Base-by-base conservation (phyloP, 30 jellyfish, hydroid and myxozoan species). In the Hydractinia symbiolongicarpus region DNA sequence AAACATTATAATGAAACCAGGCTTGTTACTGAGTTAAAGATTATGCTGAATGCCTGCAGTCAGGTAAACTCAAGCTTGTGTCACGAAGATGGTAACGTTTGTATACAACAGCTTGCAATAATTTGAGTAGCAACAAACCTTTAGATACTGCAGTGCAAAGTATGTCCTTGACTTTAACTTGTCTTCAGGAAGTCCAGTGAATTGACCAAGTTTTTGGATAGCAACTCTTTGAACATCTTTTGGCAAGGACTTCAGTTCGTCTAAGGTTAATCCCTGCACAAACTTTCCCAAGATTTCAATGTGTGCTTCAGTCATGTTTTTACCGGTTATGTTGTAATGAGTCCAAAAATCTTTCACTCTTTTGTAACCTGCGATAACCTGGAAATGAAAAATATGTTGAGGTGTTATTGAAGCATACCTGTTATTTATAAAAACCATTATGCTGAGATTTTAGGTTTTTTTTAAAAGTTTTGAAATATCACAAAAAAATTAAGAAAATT, bases 101-200 rank as follows among this genome's bases (percentile, higher is more conserved):
- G 44, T 30, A 2, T 1, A 30, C 44, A 30, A 30, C 44, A 30
- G 44, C 44, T 30, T 0, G 4, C 1, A 58, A 11, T 21, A 40
- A 16, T 9, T 73, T 15, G 10, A 9, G 56, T 9, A 77, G 20
- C 1, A 60, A 58, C 79, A 50, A 52, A 89, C 96, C 89, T 89
- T 79, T 58, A 89, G 81, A 57, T 76, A 80, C 67, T 84, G 72
- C 61, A 79, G 77, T 9, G 96, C 96, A 55, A 83, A 61, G 78
- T 67, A 79, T 20, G 96, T 82, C 15, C 73, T 76, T 20, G 96
- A 84, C 52, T 79, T 83, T 51, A 89, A 50, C 50, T 89, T 89
- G 61, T 89, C 96, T 75, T 89, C 96, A 8, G 96, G 95, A 62
- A 89, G 49, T 21, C 96, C 96, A 1, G 96, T 78, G 20, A 54